Evolutionary conservation across 2,113 vertebrate genomes (phyloP).

Genomic region (Tichodroma muraria): DNA sequence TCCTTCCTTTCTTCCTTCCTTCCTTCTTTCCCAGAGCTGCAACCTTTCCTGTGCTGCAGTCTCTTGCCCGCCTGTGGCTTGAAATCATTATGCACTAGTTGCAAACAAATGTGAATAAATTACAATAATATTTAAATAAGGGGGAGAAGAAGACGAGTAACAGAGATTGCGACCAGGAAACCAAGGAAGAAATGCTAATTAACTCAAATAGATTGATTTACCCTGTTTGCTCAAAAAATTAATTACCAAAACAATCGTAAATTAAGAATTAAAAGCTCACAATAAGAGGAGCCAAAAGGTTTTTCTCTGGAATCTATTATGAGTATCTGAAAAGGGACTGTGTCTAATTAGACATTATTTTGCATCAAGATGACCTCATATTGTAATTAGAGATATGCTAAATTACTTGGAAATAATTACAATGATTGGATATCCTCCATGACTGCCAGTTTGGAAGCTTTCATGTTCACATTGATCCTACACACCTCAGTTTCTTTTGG

Average conservation of each 20-base stretch:
- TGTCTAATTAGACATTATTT: slow-evolving; percentile 55
- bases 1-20: neutral
- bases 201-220: slow-evolving; percentile 49
- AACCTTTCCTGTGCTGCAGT: neutral
- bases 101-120: slow-evolving; percentile 56
- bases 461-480: neutral
- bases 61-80: neutral
- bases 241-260: slow-evolving; percentile 4
- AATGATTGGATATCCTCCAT: neutral
- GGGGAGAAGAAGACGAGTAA: neutral
- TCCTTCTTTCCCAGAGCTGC: neutral
- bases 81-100: neutral
- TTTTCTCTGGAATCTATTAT: slow-evolving; percentile 39
- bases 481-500: neutral
- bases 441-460: slow-evolving; percentile 6
- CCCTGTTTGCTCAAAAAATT: slow-evolving; percentile 45
- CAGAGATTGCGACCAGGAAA: neutral
- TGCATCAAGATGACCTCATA: slow-evolving; percentile 59
- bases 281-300: slow-evolving; percentile 36
- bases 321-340: slow-evolving; percentile 28
- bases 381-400: slow-evolving; percentile 50
- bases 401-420: slow-evolving; percentile 53
- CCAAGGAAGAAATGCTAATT: slow-evolving; percentile 49
- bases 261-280: slow-evolving; percentile 38
- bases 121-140: slow-evolving; percentile 33